phyloP scores from a whole-genome alignment of 2,888 invertebrate species.

The Ctena decussata region DNA sequence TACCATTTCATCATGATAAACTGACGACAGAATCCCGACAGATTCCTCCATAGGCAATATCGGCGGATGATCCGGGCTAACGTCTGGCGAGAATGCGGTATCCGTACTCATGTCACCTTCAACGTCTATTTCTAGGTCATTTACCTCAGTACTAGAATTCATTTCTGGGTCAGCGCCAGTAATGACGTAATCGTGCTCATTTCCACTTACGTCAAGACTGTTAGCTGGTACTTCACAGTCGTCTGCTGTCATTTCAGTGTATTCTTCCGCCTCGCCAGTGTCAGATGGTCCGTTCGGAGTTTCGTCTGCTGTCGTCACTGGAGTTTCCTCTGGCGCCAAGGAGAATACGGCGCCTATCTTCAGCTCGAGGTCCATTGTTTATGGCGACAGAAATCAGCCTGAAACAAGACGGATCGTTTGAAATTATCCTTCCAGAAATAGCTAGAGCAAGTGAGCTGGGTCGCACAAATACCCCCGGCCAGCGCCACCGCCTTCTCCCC shows the following conservation, averaged over 20 bases:
- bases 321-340: slow-evolving; percentile 7
- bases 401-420: too few species aligned
- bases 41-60: slow-evolving; percentile 5
- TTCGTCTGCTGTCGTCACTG: not conserved
- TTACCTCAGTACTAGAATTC: not conserved
- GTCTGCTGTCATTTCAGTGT: not conserved
- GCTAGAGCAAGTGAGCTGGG: too few species aligned
- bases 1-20: not conserved
- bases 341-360: slow-evolving; percentile 58
- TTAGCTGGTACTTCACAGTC: not conserved
- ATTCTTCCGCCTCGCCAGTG: not conserved
- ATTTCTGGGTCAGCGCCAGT: not conserved
- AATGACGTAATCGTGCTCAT: not conserved
- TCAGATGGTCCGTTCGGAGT: not conserved
- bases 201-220: not conserved
- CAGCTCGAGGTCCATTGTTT: slow-evolving; percentile 25
- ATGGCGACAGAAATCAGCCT: too few species aligned
- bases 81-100: not conserved
- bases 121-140: not conserved
- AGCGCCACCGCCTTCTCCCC: too few species aligned
- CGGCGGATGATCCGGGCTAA: not conserved
- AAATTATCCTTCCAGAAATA: too few species aligned
- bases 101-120: not conserved
- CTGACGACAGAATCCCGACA: not conserved
- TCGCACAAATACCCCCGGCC: too few species aligned